Evolutionary conservation across 2,888 invertebrate genomes (phyloP), one percentile per base, ranked within the genome.

Genomic region (Eremobia ochroleuca): DNA sequence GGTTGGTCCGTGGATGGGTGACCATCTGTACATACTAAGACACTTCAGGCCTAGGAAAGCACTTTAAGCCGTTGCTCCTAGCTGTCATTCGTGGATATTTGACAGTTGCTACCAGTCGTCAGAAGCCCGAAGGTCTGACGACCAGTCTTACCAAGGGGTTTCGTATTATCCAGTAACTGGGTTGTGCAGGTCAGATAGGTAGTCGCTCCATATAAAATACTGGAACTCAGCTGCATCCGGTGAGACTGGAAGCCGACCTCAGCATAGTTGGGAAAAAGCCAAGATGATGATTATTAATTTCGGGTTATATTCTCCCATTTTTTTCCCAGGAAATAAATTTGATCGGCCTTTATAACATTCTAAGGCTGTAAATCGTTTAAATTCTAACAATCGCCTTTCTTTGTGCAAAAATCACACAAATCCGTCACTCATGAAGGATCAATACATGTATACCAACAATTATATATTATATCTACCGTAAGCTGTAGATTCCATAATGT

Each of bases 281-380:
- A 46, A 18, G 46, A 49, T 49, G 49, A 21, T 49, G 49, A 49
- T 21, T 58, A 5, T 62, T 79, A 1, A 72, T 69, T 69, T 52
- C 31, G 4, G 15, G 0, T 34, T 37, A 4, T 52, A 9, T n/a
- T 40, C 46, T 15, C 4, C 4, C 1, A 25, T 31, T 13, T 67
- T 70, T 43, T 46, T 79, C 46, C 43, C 15, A 58, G 46, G 31
- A 67, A 62, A 31, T 9, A 3, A 18, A 9, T 52, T 8, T 49
- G 6, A 49, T 71, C 34, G 43, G 65, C 34, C 8, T 65, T 65
- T 40, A 43, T 6, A 18, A 5, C 0, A 67, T 67, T 73, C 46
- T 46, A 11, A 46, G 21, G 6, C 15, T 73, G 15, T 21, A 58
- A 28, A 61, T 18, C 6, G 18, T 18, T 18, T 1, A 13, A 2